phyloP scores from a whole-genome alignment of 2,888 invertebrate species.

The Tethea ocularis region DNA sequence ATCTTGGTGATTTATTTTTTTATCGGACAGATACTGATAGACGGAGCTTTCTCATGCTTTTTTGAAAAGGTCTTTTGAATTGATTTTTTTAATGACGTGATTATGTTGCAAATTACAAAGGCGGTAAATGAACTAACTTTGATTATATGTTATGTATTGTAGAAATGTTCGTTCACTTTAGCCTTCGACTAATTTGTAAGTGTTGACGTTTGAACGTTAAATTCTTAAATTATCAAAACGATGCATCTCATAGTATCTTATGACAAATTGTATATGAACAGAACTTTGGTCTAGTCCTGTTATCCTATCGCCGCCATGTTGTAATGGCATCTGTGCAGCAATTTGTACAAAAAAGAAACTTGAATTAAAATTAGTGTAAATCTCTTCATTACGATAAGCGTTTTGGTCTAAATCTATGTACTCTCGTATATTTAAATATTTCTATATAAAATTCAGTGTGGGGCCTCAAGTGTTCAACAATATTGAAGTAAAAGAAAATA shows the following conservation, averaged over 20 bases:
- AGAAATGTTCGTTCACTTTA: background rate
- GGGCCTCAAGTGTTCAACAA: slow-evolving; percentile 74
- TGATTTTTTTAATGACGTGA: no score
- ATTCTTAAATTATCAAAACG: slow-evolving; percentile 12
- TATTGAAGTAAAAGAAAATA: slow-evolving; percentile 27
- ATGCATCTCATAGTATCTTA: slow-evolving; percentile 24
- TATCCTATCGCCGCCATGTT: slow-evolving; percentile 24
- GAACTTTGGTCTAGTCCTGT: slow-evolving; percentile 32
- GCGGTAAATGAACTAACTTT: background rate
- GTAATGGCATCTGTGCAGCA: slow-evolving; percentile 26
- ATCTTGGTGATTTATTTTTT: no score
- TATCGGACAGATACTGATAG: no score
- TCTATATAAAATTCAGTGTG: slow-evolving; percentile 38
- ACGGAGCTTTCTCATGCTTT: no score
- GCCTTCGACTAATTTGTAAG: background rate
- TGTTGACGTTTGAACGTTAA: slow-evolving; percentile 7
- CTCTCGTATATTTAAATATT: slow-evolving; percentile 26
- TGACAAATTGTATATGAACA: slow-evolving; percentile 18
- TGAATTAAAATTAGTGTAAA: slow-evolving; percentile 34
- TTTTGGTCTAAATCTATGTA: slow-evolving; percentile 34
- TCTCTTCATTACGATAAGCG: slow-evolving; percentile 29
- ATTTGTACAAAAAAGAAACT: slow-evolving; percentile 33
- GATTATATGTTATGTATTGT: background rate
- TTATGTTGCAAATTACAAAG: background rate
- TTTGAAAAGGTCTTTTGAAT: background rate